phyloP scores from a whole-genome alignment of 2,797 vertebrate species.

The Characodon lateralis region DNA sequence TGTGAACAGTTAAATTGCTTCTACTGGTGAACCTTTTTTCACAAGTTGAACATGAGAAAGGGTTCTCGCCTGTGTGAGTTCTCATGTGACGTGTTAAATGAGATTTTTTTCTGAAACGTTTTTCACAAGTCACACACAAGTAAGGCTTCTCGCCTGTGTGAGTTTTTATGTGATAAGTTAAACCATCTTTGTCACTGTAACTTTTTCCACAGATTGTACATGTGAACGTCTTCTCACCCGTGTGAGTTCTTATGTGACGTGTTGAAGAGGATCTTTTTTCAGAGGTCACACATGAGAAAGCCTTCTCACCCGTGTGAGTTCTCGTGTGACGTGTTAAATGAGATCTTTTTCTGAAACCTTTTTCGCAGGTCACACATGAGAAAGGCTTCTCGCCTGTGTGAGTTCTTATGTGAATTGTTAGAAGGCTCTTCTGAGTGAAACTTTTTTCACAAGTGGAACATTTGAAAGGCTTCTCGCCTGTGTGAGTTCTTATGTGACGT shows the following conservation, averaged over 20 bases:
- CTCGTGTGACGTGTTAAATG: too few relatives aligned
- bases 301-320: too few relatives aligned
- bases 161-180: not conserved
- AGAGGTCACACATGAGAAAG: too few relatives aligned
- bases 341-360: not conserved
- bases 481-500: not conserved
- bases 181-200: fast-evolving
- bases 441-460: not conserved
- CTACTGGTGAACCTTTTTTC: not conserved
- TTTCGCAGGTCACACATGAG: not conserved
- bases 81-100: not conserved
- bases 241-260: not conserved
- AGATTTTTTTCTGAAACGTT: not conserved
- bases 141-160: not conserved
- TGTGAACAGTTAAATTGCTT: not conserved
- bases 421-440: not conserved
- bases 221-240: not conserved
- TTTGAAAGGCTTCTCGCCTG: not conserved
- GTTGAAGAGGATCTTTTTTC: too few relatives aligned
- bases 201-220: not conserved
- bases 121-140: not conserved
- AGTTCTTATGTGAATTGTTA: not conserved
- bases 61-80: not conserved
- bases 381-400: not conserved
- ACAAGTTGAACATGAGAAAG: not conserved